phyloP scores from a whole-genome alignment of 2,888 invertebrate species.

The Tachystola acroxantha region DNA sequence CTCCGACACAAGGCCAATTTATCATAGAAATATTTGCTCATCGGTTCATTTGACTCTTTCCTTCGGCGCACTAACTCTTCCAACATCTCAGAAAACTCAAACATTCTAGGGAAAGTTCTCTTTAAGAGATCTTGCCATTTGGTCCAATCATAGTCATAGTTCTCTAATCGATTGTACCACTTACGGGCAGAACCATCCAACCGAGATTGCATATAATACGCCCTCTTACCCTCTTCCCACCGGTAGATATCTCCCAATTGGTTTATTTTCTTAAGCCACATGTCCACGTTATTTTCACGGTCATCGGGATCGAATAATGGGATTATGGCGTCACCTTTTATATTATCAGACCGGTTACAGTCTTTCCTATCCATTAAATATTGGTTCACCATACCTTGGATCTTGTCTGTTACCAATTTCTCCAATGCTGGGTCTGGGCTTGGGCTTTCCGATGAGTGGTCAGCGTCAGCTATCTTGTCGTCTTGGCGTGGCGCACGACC shows the following conservation, averaged over 20 bases:
- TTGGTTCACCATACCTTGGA: no score
- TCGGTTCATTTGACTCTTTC: slow-evolving; percentile 17
- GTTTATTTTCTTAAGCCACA: slow-evolving; percentile 19
- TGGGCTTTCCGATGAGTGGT: no score
- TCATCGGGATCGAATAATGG: slow-evolving; percentile 16
- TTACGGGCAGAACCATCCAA: slow-evolving; percentile 22
- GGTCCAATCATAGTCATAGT: slow-evolving; percentile 22
- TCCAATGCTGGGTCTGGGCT: no score
- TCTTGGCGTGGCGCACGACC: no score
- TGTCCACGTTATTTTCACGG: slow-evolving; percentile 12
- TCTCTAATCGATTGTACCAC: slow-evolving; percentile 22
- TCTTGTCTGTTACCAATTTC: no score
- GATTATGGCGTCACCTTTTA: no score
- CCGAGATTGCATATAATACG: slow-evolving; percentile 21
- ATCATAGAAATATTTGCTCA: slow-evolving; percentile 30
- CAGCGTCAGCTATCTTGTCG: no score
- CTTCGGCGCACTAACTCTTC: slow-evolving; percentile 22
- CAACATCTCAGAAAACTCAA: slow-evolving; percentile 18
- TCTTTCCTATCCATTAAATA: no score
- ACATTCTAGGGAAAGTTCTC: slow-evolving; percentile 22
- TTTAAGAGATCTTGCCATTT: slow-evolving; percentile 24
- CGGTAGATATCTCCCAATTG: slow-evolving; percentile 19
- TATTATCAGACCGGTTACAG: no score
- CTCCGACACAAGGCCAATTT: slow-evolving; percentile 26
- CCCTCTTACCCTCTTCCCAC: slow-evolving; percentile 19